These are phyloP conservation scores for Drosophila koepferae DNA, from an alignment of 2,888 invertebrate genomes.

Conservation along the genomic window DNA sequence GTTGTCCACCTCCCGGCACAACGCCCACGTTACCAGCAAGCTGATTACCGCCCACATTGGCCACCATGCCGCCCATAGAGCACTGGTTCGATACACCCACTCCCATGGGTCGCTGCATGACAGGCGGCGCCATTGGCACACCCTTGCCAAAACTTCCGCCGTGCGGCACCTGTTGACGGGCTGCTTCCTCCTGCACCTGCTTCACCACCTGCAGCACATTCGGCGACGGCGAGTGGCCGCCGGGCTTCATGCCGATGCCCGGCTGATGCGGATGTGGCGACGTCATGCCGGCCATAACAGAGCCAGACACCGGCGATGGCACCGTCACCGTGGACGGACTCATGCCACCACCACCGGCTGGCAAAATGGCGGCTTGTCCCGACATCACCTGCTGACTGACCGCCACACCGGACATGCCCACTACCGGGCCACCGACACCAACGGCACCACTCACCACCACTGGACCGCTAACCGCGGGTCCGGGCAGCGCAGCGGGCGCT, in stretches of 20 bases:
- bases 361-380: conserved; percentile 79
- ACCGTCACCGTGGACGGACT: conserved; percentile 87
- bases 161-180: conserved; percentile 94
- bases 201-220: conserved; percentile 94
- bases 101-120: conserved; percentile 86
- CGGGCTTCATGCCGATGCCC: conserved; percentile 88
- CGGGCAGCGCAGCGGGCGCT: conserved; percentile 83
- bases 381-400: conserved; percentile 79
- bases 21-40: conserved; percentile 65
- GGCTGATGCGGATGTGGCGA: conserved; percentile 87
- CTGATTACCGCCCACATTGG: conserved; percentile 59
- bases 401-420: conserved; percentile 85
- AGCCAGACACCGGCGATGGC: conserved; percentile 86
- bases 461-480: conserved; percentile 84
- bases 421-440: conserved; percentile 78
- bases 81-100: conserved; percentile 83
- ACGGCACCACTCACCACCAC: conserved; percentile 86
- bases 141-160: conserved; percentile 90
- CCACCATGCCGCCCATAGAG: conserved; percentile 66
- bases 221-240: conserved; percentile 90
- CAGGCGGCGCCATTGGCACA: conserved; percentile 85
- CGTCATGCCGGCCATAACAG: conserved; percentile 85
- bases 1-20: conserved; percentile 52
- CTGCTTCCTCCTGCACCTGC: conserved; percentile 96
- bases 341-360: conserved; percentile 84